Evolutionary conservation across 2,113 vertebrate species (phyloP), one percentile per base, ranked within the genome.

Genomic region (Gnathonemus longibarbis): DNA sequence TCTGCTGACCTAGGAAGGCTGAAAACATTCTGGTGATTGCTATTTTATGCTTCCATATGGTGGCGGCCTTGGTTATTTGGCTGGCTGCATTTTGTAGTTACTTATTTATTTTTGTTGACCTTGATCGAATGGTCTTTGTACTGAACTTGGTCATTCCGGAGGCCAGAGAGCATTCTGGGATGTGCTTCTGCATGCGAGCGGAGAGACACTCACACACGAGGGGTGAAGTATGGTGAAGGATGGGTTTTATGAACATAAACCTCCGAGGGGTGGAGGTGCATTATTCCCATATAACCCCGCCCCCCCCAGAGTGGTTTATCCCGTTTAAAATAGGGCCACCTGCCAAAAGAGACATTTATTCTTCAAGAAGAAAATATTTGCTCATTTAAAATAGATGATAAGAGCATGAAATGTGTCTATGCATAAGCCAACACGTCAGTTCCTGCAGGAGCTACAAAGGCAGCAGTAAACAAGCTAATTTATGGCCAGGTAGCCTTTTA

Each of bases 381-480:
- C 74, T 80, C 74, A 80, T 80, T 80, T 80, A 80, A 80, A 80
- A 80, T 80, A 19, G 74, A 80, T 80, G 74, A 80, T 80, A 80
- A 80, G 74, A 80, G 74, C 74, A 80, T 42, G 31, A 35, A 35
- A 80, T 80, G 35, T 19, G 35, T 42, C 31, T 80, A 19, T 80
- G 74, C 15, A 80, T 17, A 5, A 42, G 15, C 11, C 70, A 42
- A 80, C 74, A 19, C 15, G 74, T 80, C 74, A 39, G 74, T 19
- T 80, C 74, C n/a, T 80, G 74, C 74, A 39, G 17, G 15, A 80
- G 31, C 74, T 80, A 80, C 31, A 17, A 80, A 80, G 74, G 31
- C 74, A 80, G 74, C 35, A 42, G 74, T 19, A 80, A 80, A 80
- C 74, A 80, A 80, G 17, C 35, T 39, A 35, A 80, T 42, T 80